Percentiles rank a stretch among this genome's conserved stretches.
Evolutionary conservation across 2,113 vertebrate species (phyloP).

Genomic region (Acrocephalus arundinaceus): DNA sequence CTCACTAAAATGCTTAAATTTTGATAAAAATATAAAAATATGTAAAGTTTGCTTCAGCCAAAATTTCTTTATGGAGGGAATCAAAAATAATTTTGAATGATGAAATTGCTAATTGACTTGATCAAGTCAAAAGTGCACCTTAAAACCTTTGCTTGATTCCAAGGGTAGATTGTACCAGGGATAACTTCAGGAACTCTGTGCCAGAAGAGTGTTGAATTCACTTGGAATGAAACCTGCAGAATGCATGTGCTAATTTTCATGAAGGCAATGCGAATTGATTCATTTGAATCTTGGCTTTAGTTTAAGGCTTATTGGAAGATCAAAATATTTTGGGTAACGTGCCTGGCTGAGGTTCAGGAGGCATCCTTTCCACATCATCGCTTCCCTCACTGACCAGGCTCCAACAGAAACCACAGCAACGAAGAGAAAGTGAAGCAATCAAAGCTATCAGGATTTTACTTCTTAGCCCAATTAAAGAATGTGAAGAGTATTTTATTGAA

Average conservation of each 20-base stretch:
- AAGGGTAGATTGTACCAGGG: not conserved
- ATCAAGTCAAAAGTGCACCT: constrained; percentile 16
- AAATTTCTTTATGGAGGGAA: constrained; percentile 14
- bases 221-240: not conserved
- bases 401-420: not conserved
- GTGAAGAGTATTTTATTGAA: not conserved
- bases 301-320: not conserved
- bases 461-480: not conserved
- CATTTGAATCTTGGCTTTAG: not conserved
- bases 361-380: not conserved
- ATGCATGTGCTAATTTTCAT: not conserved
- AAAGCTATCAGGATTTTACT: not conserved
- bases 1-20: not conserved
- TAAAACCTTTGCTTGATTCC: not conserved
- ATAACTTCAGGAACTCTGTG: not conserved
- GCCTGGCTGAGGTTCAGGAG: not conserved
- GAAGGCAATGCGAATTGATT: not conserved
- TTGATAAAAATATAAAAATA: constrained; percentile 25
- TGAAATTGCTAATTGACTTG: constrained; percentile 62
- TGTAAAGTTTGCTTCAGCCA: constrained; percentile 9
- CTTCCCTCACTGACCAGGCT: not conserved
- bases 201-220: not conserved
- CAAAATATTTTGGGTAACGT: constrained; percentile 1
- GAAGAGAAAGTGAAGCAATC: not conserved
- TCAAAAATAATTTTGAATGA: constrained; percentile 61